A percentile compares a stretch with the other conserved stretches of the same genome.
These are phyloP conservation scores for Morpho deidamia DNA, from an alignment of 2,888 invertebrate species.

Conservation along the genomic window DNA sequence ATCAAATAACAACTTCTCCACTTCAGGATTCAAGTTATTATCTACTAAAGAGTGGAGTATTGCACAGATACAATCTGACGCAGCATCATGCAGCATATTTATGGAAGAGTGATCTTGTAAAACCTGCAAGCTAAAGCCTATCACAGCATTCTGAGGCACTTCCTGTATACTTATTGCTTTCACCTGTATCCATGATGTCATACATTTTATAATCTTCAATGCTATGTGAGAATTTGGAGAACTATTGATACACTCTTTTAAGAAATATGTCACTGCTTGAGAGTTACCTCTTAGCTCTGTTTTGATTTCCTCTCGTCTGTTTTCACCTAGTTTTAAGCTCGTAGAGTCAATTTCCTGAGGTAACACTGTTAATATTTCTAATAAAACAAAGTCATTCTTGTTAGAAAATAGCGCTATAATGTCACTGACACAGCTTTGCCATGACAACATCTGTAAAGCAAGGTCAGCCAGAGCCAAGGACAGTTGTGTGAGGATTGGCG, in stretches of 20 bases:
- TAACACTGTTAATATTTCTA: slow-evolving; percentile 95
- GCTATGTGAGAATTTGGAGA: slow-evolving; percentile 83
- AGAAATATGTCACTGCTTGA: slow-evolving; percentile 86
- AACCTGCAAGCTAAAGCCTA: slow-evolving; percentile 85
- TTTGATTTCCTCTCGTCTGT: slow-evolving; percentile 91
- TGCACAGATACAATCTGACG: slow-evolving; percentile 93
- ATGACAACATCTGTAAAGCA: slow-evolving; percentile 94
- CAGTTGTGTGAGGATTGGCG: slow-evolving; percentile 93
- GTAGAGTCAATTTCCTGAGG: slow-evolving; percentile 96
- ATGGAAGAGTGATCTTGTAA: slow-evolving; percentile 80
- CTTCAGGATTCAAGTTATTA: slow-evolving; percentile 82
- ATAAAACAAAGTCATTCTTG: slow-evolving; percentile 87
- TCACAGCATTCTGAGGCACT: slow-evolving; percentile 84
- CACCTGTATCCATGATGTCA: slow-evolving; percentile 94
- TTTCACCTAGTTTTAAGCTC: slow-evolving; percentile 91
- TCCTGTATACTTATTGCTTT: slow-evolving; percentile 87
- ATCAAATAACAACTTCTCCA: slow-evolving; percentile 89
- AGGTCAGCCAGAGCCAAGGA: slow-evolving; percentile 96
- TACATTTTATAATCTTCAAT: slow-evolving; percentile 88
- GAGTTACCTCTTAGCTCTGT: slow-evolving; percentile 88
- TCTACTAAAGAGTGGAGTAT: slow-evolving; percentile 90
- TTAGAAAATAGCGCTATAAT: slow-evolving; percentile 87
- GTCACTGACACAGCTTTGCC: slow-evolving; percentile 93
- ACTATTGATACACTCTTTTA: slow-evolving; percentile 86
- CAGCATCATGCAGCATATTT: slow-evolving; percentile 89